Base-by-base conservation (phyloP, 2,797 vertebrate genomes). In the Hypotaenidia okinawae region DNA sequence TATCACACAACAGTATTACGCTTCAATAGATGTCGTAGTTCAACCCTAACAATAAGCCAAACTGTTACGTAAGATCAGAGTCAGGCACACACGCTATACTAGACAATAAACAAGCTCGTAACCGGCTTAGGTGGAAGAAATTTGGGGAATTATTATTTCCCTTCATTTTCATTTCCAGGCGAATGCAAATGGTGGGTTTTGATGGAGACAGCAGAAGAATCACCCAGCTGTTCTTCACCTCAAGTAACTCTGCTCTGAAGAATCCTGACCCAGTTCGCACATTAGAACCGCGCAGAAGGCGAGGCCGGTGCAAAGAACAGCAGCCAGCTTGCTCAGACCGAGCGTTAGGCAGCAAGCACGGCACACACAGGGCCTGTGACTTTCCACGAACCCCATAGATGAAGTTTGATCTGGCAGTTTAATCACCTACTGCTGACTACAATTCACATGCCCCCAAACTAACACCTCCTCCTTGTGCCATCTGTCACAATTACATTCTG, bases 391-490 rank as follows among this genome's bases (percentile, higher is more conserved):
- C 81, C 13, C 43, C 25, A 63, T 4, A 66, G 43, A 70, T 33
- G 30, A 80, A 90, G 81, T 69, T 95, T 75, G 25, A 86, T 68
- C 45, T 72, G 68, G 39, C 41, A 77, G n/a, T 37, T 84, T 64
- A 57, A 84, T 59, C 90, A 85, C 81, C 81, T 64, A 61, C 21
- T 1, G 0, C 72, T 85, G 81, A 90, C 84, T 94, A 77, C 78
- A 54, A 30, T 63, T 87, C 75, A 39, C 39, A 54, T 17, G 39
- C 28, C 78, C 84, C 62, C 54, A 39, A 12, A 82, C 58, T 75
- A 93, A 89, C 92, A 93, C 85, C 58, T 84, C 85, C 88, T 93
- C 13, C 88, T 92, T 17, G 49, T 3, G 9, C 86, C 91, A 93
- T 80, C 88, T 90, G 90, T 62, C 90, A 84, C 47, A 63, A 74